These are phyloP conservation scores for Gadopsis bispinosus DNA, from an alignment of 2,797 vertebrate species.

Conservation along the genomic window DNA sequence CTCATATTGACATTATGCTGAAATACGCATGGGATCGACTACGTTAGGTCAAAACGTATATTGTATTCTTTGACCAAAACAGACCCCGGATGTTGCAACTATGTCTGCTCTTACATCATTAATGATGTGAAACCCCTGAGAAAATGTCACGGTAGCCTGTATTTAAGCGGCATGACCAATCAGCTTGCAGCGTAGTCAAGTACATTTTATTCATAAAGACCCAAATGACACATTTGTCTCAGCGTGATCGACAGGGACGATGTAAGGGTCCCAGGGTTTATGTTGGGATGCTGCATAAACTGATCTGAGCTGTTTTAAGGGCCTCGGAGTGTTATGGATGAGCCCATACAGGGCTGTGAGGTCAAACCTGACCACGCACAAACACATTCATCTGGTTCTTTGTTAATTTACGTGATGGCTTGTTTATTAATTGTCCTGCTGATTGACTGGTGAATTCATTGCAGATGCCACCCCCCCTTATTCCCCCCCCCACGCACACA, in stretches of 20 bases:
- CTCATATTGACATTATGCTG: not conserved
- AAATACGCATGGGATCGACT: too few species aligned
- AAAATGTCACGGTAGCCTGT: too few species aligned
- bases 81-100: not conserved
- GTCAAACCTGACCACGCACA: not conserved
- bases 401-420: not conserved
- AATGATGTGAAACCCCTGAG: not conserved
- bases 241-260: not conserved
- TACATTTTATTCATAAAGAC: not conserved
- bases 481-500: not conserved
- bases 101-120: not conserved
- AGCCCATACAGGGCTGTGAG: not conserved
- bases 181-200: not conserved
- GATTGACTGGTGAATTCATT: constrained; percentile 39
- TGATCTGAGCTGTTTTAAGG: not conserved
- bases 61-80: not conserved
- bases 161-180: not conserved
- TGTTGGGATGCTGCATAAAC: not conserved
- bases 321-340: not conserved
- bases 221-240: not conserved
- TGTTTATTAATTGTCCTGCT: constrained; percentile 32
- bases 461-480: not conserved
- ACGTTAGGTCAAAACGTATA: not conserved
- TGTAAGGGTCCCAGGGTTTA: not conserved
- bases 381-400: not conserved